Base-by-base conservation (phyloP, 2,797 vertebrate species). In the Hybognathus amarus region DNA sequence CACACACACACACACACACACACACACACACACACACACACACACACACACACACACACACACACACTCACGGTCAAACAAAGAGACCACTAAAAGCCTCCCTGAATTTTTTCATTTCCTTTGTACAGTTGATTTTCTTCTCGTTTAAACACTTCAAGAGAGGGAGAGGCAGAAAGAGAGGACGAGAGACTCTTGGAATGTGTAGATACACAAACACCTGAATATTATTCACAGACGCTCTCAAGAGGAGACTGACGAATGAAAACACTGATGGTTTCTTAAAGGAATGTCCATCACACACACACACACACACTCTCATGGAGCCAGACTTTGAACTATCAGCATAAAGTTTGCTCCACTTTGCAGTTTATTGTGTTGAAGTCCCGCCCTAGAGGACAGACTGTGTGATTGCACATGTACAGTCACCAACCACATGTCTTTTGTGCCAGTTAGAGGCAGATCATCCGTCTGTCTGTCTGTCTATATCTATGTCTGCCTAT, bases 71-170 rank as follows among this genome's bases (percentile, higher is more conserved):
- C 47, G 24, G 67, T 54, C 42, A 67, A 78, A 84, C 76, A 83
- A 82, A 86, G 68, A 76, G 78, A 80, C 45, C 76, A 75, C 84
- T 85, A 83, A 78, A 56, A 84, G 50, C 33, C 75, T 69, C 50
- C 67, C 75, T 80, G 52, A 79, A 87, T 85, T 89, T 89, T 92
- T 91, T 94, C 91, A 94, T 94, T 94, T 94, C 92, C 93, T 93
- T 73, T 91, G 82, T 87, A 85, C 73, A 54, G 88, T 91, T 87
- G 88, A 89, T 83, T 87, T 77, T 91, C 87, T 86, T 90, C 85
- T 87, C 69, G 73, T 91, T 92, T 92, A 87, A 90, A 90, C 81
- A 73, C 87, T 91, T 93, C 91, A 93, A 92, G 83, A 38, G 66
- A 59, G 47, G 20, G 73, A 24, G 10, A 54, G 40, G 18, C 61